Evolutionary conservation across 2,113 vertebrate genomes (phyloP), one percentile per base, ranked within the genome.

Genomic region (Gadus macrocephalus): DNA sequence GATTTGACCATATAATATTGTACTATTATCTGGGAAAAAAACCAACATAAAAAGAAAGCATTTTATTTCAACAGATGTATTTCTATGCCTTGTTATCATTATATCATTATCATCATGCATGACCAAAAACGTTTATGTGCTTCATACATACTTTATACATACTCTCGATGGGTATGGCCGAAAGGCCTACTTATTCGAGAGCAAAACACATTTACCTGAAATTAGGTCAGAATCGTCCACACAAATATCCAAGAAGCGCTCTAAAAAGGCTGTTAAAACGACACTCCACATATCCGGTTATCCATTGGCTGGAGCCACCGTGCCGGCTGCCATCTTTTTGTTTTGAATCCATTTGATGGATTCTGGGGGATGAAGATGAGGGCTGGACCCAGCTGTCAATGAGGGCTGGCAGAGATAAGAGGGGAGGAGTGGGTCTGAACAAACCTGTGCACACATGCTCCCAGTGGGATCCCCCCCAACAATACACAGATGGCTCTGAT

Each of bases 331-430:
- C 76, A 73, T 59, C 76, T 73, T 82, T 76, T 79, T 74, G 64
- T 78, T 70, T 81, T 81, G 75, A 66, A 80, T 78, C 68, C 60
- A 68, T 76, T 72, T 67, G 31, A 55, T 83, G 0, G 73, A 64
- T 81, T 76, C 3, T 25, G 77, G 85, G 68, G 28, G 80, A 78
- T 71, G 77, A 85, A 85, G 86, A 83, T 87, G 86, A 81, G 87
- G 55, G 53, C 65, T 3, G 70, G 69, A 83, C 82, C 77, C 88
- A 89, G 85, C 86, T 89, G 86, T 85, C 86, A 76, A 60, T 35
- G 78, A 69, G 17, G 82, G 79, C 77, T 79, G 81, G 78, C 74
- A 53, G 66, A 78, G 74, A 77, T 70, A 68, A 65, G 77, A 64
- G 61, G 64, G 83, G 79, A 77, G 88, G 81, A 75, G 79, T 42